Conservation (phyloP, 2,797 vertebrate species). For the Simalia tracyae region DNA sequence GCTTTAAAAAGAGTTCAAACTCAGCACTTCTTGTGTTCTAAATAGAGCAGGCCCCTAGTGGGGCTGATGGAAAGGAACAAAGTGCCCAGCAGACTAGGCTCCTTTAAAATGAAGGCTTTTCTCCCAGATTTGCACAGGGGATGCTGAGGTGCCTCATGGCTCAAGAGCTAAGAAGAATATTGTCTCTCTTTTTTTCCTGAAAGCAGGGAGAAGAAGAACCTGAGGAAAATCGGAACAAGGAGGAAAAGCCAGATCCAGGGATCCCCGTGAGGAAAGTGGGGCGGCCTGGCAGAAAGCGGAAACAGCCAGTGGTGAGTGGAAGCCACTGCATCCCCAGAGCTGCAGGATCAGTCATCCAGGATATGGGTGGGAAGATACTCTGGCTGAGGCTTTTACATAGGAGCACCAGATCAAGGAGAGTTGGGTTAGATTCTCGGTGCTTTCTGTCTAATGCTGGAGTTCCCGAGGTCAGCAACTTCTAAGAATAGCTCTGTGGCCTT, state of each 20-base stretch:
- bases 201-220: conserved; percentile 84
- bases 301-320: conserved; percentile 85
- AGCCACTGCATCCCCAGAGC: fast-evolving
- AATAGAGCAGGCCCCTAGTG: background rate
- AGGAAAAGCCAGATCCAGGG: conserved; percentile 82
- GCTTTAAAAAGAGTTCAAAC: background rate
- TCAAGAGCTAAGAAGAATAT: background rate
- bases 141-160: background rate
- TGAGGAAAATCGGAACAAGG: conserved; percentile 79
- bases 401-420: background rate
- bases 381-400: background rate
- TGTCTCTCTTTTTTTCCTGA: conserved; percentile 1
- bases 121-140: background rate
- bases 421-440: background rate
- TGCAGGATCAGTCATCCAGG: background rate
- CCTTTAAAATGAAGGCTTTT: background rate
- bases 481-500: background rate
- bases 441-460: background rate
- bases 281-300: conserved; percentile 87
- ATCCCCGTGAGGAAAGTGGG: conserved; percentile 80
- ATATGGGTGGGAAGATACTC: background rate
- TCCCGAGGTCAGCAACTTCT: background rate
- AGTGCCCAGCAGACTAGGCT: background rate
- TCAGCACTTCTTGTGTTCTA: background rate
- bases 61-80: background rate